A percentile compares a stretch with the other conserved stretches of the same genome.
phyloP scores from a whole-genome alignment of 1,140 invertebrate species.

The Drosophila navojoa region DNA sequence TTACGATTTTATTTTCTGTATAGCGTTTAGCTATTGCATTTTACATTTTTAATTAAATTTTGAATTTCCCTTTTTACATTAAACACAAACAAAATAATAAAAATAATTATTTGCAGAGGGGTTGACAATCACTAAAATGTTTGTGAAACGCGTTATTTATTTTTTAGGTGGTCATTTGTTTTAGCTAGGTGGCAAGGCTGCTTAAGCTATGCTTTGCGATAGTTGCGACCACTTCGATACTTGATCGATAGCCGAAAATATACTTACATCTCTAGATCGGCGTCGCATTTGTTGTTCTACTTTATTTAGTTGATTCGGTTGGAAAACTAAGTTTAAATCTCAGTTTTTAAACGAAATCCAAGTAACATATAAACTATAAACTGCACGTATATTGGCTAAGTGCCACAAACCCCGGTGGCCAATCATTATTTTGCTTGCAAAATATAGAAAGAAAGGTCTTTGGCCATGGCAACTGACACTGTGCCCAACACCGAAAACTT shows the following conservation, averaged over 20 bases:
- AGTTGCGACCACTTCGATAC: neutral
- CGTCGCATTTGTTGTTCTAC: slow-evolving; percentile 51
- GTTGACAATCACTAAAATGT: slow-evolving; percentile 40
- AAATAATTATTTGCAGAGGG: slow-evolving; percentile 65
- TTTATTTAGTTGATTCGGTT: slow-evolving; percentile 27
- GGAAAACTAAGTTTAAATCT: slow-evolving; percentile 46
- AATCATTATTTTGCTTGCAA: slow-evolving; percentile 12
- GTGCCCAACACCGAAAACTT: slow-evolving; percentile 84
- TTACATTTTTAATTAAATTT: slow-evolving; percentile 54
- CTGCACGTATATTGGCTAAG: neutral
- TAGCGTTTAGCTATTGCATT: slow-evolving; percentile 28
- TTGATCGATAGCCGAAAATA: neutral
- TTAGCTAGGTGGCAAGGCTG: slow-evolving; percentile 3
- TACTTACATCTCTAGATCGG: slow-evolving; percentile 17
- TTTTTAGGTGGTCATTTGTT: slow-evolving; percentile 12
- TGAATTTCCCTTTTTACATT: slow-evolving; percentile 40
- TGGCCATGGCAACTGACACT: slow-evolving; percentile 78
- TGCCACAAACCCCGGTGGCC: slow-evolving; percentile 3
- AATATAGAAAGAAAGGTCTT: neutral
- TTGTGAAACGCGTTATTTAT: slow-evolving; percentile 17
- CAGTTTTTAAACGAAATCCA: slow-evolving; percentile 34
- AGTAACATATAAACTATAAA: neutral
- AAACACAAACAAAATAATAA: slow-evolving; percentile 73
- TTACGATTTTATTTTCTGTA: slow-evolving; percentile 52
- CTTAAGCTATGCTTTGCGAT: slow-evolving; percentile 3